A percentile compares a stretch with the other conserved stretches of the same genome.
Evolutionary conservation across 2,113 vertebrate species (phyloP).

Genomic region (Paedocypris sp.): DNA sequence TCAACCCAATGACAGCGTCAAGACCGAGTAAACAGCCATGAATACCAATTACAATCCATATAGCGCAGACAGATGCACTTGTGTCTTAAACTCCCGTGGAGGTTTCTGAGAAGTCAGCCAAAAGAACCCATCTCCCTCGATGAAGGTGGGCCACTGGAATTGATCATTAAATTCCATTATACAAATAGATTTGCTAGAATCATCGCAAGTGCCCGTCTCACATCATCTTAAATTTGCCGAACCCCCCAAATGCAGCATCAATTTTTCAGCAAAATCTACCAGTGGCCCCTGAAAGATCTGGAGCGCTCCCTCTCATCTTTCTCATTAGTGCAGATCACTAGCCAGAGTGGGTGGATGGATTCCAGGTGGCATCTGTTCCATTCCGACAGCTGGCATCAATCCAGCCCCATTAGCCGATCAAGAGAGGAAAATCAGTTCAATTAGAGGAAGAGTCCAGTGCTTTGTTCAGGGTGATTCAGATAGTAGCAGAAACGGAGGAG

Average conservation of each 20-base stretch:
- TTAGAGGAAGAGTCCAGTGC: neutral
- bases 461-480: slow-evolving; percentile 4
- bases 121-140: neutral
- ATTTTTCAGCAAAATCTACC: neutral
- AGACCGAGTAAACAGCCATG: too few species aligned
- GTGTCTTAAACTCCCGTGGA: too few species aligned
- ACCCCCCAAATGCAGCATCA: neutral
- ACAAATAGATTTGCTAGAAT: neutral
- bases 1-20: too few species aligned
- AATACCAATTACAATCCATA: too few species aligned
- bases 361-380: slow-evolving; percentile 2
- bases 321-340: slow-evolving; percentile 6
- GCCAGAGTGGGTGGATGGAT: slow-evolving; percentile 4
- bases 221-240: slow-evolving; percentile 7
- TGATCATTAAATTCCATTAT: neutral
- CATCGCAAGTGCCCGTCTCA: neutral
- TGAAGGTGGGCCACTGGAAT: neutral
- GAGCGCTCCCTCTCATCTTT: neutral
- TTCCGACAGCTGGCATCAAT: neutral
- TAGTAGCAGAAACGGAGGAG: neutral
- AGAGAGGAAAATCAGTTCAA: slow-evolving; percentile 16
- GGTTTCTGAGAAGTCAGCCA: too few species aligned
- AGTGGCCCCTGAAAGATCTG: neutral
- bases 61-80: too few species aligned
- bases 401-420: slow-evolving; percentile 12